Conservation (phyloP, 2,797 vertebrate species). For the Gadopsis marmoratus region DNA sequence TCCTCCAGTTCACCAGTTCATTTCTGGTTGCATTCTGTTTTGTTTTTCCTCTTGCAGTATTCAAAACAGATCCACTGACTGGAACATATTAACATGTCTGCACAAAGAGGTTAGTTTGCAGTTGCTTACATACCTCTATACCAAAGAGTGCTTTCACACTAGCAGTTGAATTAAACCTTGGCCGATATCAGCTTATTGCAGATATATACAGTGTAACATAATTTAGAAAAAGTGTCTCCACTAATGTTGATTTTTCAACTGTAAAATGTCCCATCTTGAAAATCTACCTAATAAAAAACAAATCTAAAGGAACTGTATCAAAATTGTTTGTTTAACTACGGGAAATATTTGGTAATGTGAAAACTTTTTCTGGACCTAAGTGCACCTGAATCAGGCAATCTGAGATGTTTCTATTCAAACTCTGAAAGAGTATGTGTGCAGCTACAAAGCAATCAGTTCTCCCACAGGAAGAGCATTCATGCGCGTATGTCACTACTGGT, state of each 20-base stretch:
- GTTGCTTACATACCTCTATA: neutral
- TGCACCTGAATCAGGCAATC: neutral
- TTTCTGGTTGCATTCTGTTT: neutral
- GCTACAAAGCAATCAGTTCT: neutral
- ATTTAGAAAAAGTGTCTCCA: too few species aligned
- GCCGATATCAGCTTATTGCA: neutral
- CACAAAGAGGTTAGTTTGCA: neutral
- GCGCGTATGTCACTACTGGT: neutral
- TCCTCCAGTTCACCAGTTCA: neutral
- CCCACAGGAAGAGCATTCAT: neutral
- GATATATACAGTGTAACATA: neutral
- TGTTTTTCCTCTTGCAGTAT: too few species aligned
- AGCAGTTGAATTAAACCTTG: neutral
- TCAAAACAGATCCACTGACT: neutral
- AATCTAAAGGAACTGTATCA: neutral
- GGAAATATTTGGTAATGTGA: neutral
- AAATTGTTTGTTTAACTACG: neutral
- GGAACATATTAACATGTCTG: neutral
- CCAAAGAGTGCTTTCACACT: neutral
- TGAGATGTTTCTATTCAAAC: neutral
- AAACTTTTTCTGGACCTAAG: neutral
- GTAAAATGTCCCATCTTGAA: neutral
- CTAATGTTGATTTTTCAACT: neutral
- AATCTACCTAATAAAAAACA: neutral
- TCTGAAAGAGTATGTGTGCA: neutral